Evolutionary conservation across 2,888 invertebrate genomes (phyloP).

Genomic region (Morpho deidamia): DNA sequence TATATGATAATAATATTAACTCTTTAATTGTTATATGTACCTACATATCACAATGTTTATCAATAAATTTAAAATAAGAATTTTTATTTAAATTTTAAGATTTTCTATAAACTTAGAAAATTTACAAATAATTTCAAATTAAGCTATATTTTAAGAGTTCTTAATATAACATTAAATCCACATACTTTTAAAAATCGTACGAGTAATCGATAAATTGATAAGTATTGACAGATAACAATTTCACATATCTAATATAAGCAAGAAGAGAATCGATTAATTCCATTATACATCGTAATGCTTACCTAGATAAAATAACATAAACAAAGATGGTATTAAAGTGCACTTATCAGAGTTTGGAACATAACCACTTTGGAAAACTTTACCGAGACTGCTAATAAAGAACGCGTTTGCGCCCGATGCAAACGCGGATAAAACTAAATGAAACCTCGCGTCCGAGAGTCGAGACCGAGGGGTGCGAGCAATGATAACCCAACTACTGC

Average conservation of each 20-base stretch:
- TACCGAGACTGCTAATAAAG: background rate
- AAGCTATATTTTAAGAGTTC: too few relatives aligned
- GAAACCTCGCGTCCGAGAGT: constrained; percentile 34
- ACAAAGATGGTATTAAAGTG: background rate
- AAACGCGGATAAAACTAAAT: constrained; percentile 56
- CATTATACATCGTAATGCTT: background rate
- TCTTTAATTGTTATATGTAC: too few relatives aligned
- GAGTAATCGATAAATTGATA: constrained; percentile 7
- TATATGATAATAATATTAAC: too few relatives aligned
- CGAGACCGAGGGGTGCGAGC: constrained; percentile 23
- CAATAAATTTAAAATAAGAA: too few relatives aligned
- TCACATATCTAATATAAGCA: background rate
- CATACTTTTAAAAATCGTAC: background rate
- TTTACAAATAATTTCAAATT: too few relatives aligned
- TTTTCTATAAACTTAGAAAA: too few relatives aligned
- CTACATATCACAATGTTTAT: too few relatives aligned
- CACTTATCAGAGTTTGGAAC: background rate
- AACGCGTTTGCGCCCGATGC: constrained; percentile 51
- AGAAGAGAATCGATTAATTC: too few relatives aligned
- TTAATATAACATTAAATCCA: background rate
- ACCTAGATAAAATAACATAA: constrained; percentile 1
- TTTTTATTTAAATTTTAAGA: too few relatives aligned
- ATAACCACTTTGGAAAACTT: background rate
- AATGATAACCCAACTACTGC: constrained; percentile 31
- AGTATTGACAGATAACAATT: background rate